Conservation (phyloP, 1,140 invertebrate genomes). For the Hetaerina americana region DNA sequence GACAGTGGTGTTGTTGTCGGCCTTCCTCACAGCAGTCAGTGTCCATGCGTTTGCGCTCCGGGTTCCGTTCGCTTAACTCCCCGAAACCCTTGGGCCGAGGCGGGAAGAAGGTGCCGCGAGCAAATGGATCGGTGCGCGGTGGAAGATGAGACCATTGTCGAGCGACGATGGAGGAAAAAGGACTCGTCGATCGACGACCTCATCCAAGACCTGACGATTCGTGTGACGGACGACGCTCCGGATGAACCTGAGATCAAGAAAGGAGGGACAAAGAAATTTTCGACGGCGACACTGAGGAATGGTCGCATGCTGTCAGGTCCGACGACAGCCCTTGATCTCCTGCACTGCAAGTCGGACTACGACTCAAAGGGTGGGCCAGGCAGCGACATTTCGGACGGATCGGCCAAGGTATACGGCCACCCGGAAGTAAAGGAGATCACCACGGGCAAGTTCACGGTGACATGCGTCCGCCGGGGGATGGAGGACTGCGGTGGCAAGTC, state of each 20-base stretch:
- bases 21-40: too few relatives aligned
- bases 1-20: too few relatives aligned
- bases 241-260: background rate
- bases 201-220: background rate
- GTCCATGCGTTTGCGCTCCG: background rate
- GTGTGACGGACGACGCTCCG: background rate
- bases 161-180: background rate
- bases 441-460: slow-evolving; percentile 5
- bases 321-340: too few relatives aligned
- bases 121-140: background rate
- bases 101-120: background rate
- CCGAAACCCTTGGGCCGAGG: background rate
- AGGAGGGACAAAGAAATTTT: background rate
- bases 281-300: too few relatives aligned
- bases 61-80: background rate
- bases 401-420: background rate
- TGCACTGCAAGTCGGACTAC: background rate
- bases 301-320: background rate
- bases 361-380: background rate
- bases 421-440: background rate
- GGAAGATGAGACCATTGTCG: background rate
- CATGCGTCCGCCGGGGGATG: background rate
- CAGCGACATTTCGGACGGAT: background rate
- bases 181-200: background rate
- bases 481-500: background rate